phyloP scores from a whole-genome alignment of 2,888 invertebrate species.

The Orchesellides sinensis region DNA sequence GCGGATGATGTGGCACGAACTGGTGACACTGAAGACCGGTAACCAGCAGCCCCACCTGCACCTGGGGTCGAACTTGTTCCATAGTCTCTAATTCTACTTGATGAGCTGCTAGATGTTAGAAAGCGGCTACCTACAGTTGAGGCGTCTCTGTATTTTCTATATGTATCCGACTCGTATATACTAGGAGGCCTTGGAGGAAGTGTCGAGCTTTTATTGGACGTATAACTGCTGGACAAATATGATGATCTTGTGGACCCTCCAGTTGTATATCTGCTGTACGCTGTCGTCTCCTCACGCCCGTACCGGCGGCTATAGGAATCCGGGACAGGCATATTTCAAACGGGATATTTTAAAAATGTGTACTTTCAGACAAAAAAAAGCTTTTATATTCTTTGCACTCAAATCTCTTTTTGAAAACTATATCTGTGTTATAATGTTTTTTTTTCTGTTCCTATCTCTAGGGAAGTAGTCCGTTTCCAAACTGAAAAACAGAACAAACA shows the following conservation, averaged over 20 bases:
- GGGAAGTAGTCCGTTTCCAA: slow-evolving; percentile 48
- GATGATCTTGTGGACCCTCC: slow-evolving; percentile 61
- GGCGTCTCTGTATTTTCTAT: slow-evolving; percentile 69
- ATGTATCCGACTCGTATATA: slow-evolving; percentile 54
- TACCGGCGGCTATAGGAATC: slow-evolving; percentile 70
- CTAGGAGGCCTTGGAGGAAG: slow-evolving; percentile 71
- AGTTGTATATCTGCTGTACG: slow-evolving; percentile 60
- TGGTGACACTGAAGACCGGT: slow-evolving; percentile 71
- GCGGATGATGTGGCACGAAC: slow-evolving; percentile 63
- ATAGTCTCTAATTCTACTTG: slow-evolving; percentile 57
- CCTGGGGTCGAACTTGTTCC: slow-evolving; percentile 41
- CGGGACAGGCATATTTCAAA: slow-evolving; percentile 72
- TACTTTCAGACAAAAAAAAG: slow-evolving; percentile 12
- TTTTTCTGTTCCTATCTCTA: slow-evolving; percentile 23
- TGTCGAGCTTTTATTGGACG: slow-evolving; percentile 66
- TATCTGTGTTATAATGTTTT: slow-evolving; percentile 5
- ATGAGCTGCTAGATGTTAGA: slow-evolving; percentile 48
- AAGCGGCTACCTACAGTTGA: slow-evolving; percentile 65
- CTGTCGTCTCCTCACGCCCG: slow-evolving; percentile 68
- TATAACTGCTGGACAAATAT: slow-evolving; percentile 67
- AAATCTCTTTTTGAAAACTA: slow-evolving; percentile 16
- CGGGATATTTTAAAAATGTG: slow-evolving; percentile 26
- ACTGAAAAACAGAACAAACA: slow-evolving; percentile 56
- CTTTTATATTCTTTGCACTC: background rate
- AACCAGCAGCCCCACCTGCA: slow-evolving; percentile 30